Conservation (phyloP, 2,888 invertebrate genomes). For the Epinotia demarniana region DNA sequence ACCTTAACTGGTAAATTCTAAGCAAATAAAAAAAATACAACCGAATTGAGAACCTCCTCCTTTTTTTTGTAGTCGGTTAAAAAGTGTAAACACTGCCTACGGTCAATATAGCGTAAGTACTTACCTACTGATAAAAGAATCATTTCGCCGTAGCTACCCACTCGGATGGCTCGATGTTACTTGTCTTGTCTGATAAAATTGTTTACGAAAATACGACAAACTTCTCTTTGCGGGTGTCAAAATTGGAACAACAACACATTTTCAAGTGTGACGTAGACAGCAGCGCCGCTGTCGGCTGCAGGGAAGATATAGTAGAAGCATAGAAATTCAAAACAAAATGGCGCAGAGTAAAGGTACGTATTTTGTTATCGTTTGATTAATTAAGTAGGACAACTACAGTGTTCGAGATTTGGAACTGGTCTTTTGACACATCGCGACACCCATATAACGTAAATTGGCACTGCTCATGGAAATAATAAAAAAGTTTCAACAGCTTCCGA, state of each 20-base stretch:
- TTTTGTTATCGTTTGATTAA: conserved; percentile 1
- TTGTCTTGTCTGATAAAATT: conserved; percentile 15
- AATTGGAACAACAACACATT: conserved; percentile 10
- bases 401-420: no score
- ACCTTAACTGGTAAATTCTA: conserved; percentile 7
- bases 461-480: no score
- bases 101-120: conserved; percentile 21
- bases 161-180: conserved; percentile 15
- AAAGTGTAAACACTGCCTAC: conserved; percentile 16
- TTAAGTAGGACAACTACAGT: no score
- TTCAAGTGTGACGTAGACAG: not conserved
- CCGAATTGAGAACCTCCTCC: no score
- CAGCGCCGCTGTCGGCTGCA: conserved; percentile 4
- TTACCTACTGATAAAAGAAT: conserved; percentile 30
- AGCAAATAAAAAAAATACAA: conserved; percentile 37
- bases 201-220: conserved; percentile 30
- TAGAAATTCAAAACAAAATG: conserved; percentile 39
- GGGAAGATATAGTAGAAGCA: no score
- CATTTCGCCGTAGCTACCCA: conserved; percentile 33
- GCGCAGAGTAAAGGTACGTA: conserved; percentile 40
- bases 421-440: no score
- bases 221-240: conserved; percentile 8
- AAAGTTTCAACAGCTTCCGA: no score
- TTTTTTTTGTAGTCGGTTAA: no score
- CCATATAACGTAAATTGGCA: no score